Base-by-base conservation (phyloP, 1,140 invertebrate genomes). In the Eurosta solidaginis region DNA sequence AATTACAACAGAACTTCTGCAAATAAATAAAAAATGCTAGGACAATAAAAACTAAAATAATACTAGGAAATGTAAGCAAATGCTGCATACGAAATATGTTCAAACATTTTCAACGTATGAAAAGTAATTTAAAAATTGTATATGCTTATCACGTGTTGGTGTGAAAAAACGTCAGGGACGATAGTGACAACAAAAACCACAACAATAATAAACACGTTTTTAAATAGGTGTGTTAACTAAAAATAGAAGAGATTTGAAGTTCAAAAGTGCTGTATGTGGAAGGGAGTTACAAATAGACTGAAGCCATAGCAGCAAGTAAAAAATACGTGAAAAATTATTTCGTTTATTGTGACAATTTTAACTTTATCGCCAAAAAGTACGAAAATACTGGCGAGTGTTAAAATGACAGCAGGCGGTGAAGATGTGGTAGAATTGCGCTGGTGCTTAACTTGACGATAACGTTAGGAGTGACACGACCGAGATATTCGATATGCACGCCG, bases 261-360 rank as follows among this genome's bases (percentile, higher is more conserved):
- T 3, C 2, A 68, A 68, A 7, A 40, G 33, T 3, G 2, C n/a
- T n/a, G n/a, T n/a, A n/a, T n/a, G n/a, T n/a, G n/a, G n/a, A n/a
- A n/a, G n/a, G n/a, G n/a, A n/a, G n/a, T n/a, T n/a, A n/a, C n/a
- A n/a, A n/a, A n/a, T n/a, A n/a, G n/a, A n/a, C n/a, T n/a, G n/a
- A n/a, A n/a, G n/a, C n/a, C n/a, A n/a, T n/a, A n/a, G n/a, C n/a
- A n/a, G n/a, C n/a, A n/a, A n/a, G n/a, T n/a, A n/a, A n/a, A n/a
- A n/a, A n/a, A n/a, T n/a, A n/a, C n/a, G n/a, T n/a, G n/a, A 42
- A 68, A 47, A 68, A 68, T 68, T 68, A 33, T 68, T 68, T 68
- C 59, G 59, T 40, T 68, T 68, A 68, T 68, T 68, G 59, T 68
- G 59, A 68, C 59, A 68, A 68, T 68, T 68, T 68, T 68, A n/a